Conservation (phyloP, 1,140 invertebrate species). For the Lamellibrachia luymesi region DNA sequence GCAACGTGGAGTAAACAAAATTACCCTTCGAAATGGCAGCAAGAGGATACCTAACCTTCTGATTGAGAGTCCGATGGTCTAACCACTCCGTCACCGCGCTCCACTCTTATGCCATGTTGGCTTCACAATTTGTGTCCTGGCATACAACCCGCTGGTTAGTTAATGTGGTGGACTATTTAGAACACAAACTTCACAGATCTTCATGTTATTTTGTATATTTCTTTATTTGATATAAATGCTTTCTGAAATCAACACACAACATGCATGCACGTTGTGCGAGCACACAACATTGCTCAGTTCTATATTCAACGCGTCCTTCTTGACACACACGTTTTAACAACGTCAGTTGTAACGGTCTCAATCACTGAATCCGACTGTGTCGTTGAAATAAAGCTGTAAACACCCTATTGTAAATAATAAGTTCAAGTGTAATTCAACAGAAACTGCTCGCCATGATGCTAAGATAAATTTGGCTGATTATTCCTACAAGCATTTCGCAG, state of each 20-base stretch:
- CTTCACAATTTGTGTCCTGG: no score
- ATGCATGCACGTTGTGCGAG: neutral
- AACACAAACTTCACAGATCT: neutral
- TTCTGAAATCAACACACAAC: neutral
- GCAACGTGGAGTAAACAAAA: no score
- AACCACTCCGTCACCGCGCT: no score
- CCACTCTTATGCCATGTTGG: no score
- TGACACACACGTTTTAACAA: neutral
- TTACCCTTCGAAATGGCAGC: no score
- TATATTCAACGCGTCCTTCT: neutral
- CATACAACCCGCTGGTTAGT: no score
- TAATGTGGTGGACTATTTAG: neutral
- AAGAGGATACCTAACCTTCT: no score
- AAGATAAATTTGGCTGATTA: neutral
- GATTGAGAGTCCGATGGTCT: no score
- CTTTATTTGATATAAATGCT: constrained; percentile 1
- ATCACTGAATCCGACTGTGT: neutral
- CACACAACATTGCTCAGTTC: neutral
- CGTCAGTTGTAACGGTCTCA: neutral
- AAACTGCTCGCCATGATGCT: neutral
- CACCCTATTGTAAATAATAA: neutral
- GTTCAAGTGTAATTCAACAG: neutral
- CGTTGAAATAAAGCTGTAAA: neutral
- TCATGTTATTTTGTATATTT: neutral
- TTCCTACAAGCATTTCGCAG: neutral